Evolutionary conservation across 2,797 vertebrate genomes (phyloP).

Genomic region (Sibirionetta formosa): DNA sequence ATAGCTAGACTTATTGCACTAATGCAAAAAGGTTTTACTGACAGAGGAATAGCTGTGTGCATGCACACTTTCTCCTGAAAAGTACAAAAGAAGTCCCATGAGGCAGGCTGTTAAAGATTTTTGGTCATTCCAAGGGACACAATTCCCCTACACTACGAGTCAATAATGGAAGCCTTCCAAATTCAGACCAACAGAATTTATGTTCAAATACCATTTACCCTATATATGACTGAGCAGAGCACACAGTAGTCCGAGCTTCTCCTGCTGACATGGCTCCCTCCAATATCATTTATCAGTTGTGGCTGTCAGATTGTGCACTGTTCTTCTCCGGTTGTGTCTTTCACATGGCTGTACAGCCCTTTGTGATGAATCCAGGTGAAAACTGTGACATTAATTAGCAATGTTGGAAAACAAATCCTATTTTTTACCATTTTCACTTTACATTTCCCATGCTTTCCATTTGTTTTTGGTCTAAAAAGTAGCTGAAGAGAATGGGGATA

Average conservation of each 20-base stretch:
- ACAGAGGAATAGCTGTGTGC: not conserved
- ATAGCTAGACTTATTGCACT: not conserved
- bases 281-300: not conserved
- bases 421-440: not conserved
- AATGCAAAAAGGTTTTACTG: not conserved
- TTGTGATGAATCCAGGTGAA: not conserved
- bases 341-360: accelerated
- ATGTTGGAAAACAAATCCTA: not conserved
- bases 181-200: not conserved
- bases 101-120: not conserved
- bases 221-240: not conserved
- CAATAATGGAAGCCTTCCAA: not conserved
- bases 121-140: not conserved
- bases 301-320: not conserved
- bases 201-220: not conserved
- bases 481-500: not conserved
- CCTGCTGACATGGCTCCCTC: accelerated
- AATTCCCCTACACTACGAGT: not conserved
- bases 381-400: not conserved
- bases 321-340: not conserved
- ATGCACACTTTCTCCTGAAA: not conserved
- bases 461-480: not conserved
- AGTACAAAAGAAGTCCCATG: not conserved
- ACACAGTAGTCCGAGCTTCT: not conserved
- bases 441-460: not conserved